Evolutionary conservation across 2,113 vertebrate species (phyloP).

Genomic region (Elachura formosa): DNA sequence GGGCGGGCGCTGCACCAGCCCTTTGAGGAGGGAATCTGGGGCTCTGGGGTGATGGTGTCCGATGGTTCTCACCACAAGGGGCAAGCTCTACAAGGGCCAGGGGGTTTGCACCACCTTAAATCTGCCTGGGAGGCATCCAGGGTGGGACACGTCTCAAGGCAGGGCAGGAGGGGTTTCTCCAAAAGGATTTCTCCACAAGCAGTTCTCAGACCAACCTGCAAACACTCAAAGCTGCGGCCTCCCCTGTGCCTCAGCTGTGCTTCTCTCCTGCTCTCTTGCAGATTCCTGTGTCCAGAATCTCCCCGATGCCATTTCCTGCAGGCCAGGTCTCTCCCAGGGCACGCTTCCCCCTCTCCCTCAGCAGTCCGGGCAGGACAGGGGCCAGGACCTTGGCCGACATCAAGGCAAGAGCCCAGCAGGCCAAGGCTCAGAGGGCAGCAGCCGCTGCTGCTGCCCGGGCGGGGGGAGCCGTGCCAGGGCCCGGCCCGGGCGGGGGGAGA

Average conservation of each 20-base stretch:
- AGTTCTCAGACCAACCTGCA: accelerated
- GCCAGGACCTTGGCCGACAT: slow-evolving; percentile 95
- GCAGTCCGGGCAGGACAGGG: slow-evolving; percentile 86
- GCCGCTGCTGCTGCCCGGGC: slow-evolving; percentile 63
- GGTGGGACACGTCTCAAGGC: accelerated
- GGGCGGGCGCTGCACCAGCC: background rate
- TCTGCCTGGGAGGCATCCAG: accelerated
- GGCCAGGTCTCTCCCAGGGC: slow-evolving; percentile 86
- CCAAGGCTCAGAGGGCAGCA: slow-evolving; percentile 86
- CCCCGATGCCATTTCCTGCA: slow-evolving; percentile 77
- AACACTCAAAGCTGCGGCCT: accelerated
- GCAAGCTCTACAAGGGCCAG: background rate
- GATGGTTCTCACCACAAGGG: accelerated
- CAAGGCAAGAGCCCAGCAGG: slow-evolving; percentile 94
- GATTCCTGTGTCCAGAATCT: slow-evolving; percentile 89
- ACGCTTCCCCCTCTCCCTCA: slow-evolving; percentile 73
- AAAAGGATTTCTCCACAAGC: background rate
- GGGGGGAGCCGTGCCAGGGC: slow-evolving; percentile 76
- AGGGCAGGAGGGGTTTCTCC: background rate
- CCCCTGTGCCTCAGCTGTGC: background rate
- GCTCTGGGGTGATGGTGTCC: accelerated
- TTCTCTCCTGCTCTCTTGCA: slow-evolving; percentile 60
- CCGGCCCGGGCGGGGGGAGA: slow-evolving; percentile 77
- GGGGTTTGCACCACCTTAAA: accelerated
- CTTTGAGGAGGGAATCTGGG: background rate